Base-by-base conservation (phyloP, 2,888 invertebrate species). In the Sesamia inferens region DNA sequence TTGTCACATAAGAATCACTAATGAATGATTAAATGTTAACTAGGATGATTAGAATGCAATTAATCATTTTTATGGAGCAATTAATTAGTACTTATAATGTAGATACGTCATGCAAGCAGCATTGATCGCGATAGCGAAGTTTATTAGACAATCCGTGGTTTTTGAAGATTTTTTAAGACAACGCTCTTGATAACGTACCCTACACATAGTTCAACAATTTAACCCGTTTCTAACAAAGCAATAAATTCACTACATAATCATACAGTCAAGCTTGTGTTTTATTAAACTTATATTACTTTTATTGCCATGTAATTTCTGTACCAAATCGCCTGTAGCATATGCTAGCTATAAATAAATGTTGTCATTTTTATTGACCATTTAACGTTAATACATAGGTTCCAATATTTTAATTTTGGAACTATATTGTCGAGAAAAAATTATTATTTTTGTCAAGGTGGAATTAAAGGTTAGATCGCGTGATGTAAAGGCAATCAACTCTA, bases 341-440 rank as follows among this genome's bases (percentile, higher is more conserved):
- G 31, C 31, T 31, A 31, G 31, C 3, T 31, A 39, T 81, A 79
- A 83, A 85, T 83, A 81, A 80, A 71, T 74, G 31, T 69, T 83
- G 78, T 81, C 76, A 79, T 71, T 78, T 86, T 80, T 79, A 81
- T 74, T 61, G 62, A 72, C 64, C 84, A 68, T 75, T 86, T 85
- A 85, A 65, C 51, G 73, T 74, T 76, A 71, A 76, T 71, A 73
- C 71, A 66, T 76, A 57, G 31, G 13, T 76, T 63, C 22, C 10
- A 65, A 74, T 74, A 57, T 54, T 74, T 76, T 65, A 76, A 72
- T 77, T 74, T 77, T 64, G 11, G 5, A 59, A 22, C 71, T 83
- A 75, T 70, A 70, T 66, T n/a, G 13, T 22, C 5, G n/a, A 71
- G 31, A 63, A 55, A 54, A 19, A 39, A 0, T 6, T 2, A n/a